phyloP scores from a whole-genome alignment of 2,113 vertebrate genomes.

The Syrrhaptes paradoxus region DNA sequence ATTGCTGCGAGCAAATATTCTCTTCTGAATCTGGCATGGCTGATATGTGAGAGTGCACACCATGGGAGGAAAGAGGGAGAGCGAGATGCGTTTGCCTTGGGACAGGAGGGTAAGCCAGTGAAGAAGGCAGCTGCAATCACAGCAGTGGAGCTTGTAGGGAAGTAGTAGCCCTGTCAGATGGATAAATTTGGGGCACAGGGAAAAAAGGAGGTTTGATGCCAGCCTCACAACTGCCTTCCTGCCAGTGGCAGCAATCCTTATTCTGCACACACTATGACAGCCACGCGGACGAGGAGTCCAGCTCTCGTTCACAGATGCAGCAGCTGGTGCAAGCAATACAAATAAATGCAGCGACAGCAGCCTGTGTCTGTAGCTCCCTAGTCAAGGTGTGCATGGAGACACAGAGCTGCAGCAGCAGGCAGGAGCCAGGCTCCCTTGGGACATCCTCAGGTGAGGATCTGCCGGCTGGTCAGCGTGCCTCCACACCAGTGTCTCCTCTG shows the following conservation, averaged over 20 bases:
- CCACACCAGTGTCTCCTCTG: background rate
- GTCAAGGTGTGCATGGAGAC: background rate
- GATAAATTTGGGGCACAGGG: background rate
- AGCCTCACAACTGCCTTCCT: background rate
- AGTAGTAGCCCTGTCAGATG: background rate
- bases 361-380: background rate
- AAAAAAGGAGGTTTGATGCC: background rate
- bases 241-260: background rate
- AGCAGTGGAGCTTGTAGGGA: accelerated
- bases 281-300: background rate
- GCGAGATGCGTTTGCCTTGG: background rate
- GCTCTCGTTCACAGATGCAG: background rate
- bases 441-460: background rate
- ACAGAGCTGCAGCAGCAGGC: background rate
- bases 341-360: background rate
- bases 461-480: background rate
- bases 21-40: conserved; percentile 1
- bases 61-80: background rate
- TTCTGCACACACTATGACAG: accelerated
- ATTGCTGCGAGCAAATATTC: background rate
- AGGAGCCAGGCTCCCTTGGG: background rate
- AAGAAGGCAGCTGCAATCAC: background rate
- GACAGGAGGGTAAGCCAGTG: background rate
- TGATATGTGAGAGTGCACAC: background rate
- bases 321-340: background rate